Conservation (phyloP, 2,797 vertebrate genomes). For the Loris lydekkerianus region DNA sequence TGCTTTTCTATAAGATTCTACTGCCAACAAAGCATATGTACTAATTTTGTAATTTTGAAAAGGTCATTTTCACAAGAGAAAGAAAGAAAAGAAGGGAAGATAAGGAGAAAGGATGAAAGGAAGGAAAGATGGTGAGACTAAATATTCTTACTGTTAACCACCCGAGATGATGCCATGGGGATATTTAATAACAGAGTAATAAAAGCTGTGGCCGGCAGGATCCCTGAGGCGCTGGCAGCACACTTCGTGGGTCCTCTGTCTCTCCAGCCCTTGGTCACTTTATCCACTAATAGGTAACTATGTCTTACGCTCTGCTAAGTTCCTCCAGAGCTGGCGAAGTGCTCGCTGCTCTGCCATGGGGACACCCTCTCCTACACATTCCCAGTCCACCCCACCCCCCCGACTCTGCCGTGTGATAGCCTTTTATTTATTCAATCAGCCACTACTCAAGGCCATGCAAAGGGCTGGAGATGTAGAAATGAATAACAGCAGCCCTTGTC, state of each 20-base stretch:
- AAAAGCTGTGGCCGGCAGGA: neutral
- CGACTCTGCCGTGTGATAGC: neutral
- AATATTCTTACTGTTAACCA: neutral
- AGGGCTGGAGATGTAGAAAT: conserved; percentile 23
- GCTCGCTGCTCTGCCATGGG: neutral
- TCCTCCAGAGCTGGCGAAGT: neutral
- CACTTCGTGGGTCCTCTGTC: neutral
- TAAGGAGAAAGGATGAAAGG: neutral
- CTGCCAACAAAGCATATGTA: neutral
- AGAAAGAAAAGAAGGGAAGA: neutral
- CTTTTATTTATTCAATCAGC: conserved; percentile 30
- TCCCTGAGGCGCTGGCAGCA: neutral
- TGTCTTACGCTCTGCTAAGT: neutral
- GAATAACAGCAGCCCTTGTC: conserved; percentile 2
- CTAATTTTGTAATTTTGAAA: conserved; percentile 7
- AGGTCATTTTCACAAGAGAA: neutral
- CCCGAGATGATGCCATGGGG: neutral
- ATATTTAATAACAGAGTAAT: neutral
- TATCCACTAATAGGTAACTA: neutral
- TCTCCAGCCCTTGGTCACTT: neutral
- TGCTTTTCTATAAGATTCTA: neutral
- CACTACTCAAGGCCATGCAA: neutral
- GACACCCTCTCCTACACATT: neutral
- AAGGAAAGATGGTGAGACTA: neutral
- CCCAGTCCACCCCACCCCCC: neutral